Evolutionary conservation across 1,140 invertebrate species (phyloP).

Genomic region (Bathynomus jamesi): DNA sequence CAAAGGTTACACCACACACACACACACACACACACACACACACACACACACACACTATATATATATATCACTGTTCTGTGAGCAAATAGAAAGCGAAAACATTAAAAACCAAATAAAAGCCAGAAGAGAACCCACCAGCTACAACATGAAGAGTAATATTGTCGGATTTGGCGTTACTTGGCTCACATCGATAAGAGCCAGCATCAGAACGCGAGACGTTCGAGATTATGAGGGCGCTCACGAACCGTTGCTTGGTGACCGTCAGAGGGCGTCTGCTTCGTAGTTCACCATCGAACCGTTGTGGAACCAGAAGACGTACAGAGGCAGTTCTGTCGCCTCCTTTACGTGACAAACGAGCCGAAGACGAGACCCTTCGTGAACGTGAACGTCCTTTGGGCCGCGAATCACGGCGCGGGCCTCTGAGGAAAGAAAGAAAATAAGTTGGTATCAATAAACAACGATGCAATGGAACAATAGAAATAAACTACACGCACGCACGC

Average conservation of each 20-base stretch:
- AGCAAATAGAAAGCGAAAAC: too few relatives aligned
- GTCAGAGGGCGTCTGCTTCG: conserved; percentile 4
- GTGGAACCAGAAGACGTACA: conserved; percentile 15
- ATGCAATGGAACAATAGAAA: too few relatives aligned
- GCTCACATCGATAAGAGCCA: conserved; percentile 8
- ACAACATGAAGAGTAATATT: conserved; percentile 12
- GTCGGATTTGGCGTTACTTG: neutral
- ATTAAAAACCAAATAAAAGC: too few relatives aligned
- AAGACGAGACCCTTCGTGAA: conserved; percentile 9
- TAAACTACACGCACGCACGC: too few relatives aligned
- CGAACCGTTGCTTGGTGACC: conserved; percentile 1
- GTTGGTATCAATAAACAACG: too few relatives aligned
- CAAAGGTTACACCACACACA: too few relatives aligned
- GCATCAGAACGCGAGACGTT: conserved; percentile 8
- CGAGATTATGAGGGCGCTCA: conserved; percentile 4
- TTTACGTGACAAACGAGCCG: conserved; percentile 3
- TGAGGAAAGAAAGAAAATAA: neutral
- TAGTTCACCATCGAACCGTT: conserved; percentile 12
- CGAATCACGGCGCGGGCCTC: conserved; percentile 7
- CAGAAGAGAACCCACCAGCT: too few relatives aligned
- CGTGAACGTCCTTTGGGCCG: conserved; percentile 9
- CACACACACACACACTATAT: too few relatives aligned
- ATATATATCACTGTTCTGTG: too few relatives aligned
- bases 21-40: too few relatives aligned
- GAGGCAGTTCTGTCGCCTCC: conserved; percentile 8